A percentile compares a stretch with the other conserved stretches of the same genome.
Evolutionary conservation across 2,113 vertebrate genomes (phyloP).

Genomic region (Megatriorchis doriae): DNA sequence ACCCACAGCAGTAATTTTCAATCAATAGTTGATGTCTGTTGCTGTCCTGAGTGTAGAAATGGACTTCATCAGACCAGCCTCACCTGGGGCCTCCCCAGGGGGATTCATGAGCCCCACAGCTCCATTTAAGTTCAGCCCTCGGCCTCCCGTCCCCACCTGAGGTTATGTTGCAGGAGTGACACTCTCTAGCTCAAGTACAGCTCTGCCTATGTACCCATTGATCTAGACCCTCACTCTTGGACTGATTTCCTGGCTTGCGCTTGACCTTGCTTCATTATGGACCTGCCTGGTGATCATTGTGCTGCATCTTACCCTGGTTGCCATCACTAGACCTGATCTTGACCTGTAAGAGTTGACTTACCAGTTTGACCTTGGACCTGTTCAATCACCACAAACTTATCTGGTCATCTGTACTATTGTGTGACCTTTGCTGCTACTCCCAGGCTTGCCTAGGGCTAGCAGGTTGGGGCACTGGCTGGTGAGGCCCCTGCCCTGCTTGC

Average conservation of each 20-base stretch:
- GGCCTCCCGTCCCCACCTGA: not conserved
- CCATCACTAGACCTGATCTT: not conserved
- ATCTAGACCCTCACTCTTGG: not conserved
- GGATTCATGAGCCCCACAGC: not conserved
- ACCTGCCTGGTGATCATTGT: not conserved
- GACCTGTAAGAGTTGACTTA: not conserved
- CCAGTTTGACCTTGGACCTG: fast-evolving
- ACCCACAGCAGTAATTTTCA: not conserved
- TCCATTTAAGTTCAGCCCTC: not conserved
- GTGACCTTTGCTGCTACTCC: not conserved
- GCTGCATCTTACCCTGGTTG: not conserved
- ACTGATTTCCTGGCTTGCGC: too few species aligned
- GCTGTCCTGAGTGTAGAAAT: not conserved
- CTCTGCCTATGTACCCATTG: not conserved
- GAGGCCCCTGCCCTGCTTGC: not conserved
- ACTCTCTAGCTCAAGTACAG: not conserved
- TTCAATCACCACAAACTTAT: not conserved
- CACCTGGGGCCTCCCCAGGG: not conserved
- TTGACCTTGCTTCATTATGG: not conserved
- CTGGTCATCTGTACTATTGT: not conserved
- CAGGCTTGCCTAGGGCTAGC: not conserved
- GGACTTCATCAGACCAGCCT: not conserved
- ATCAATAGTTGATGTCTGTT: not conserved
- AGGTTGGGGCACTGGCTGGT: not conserved
- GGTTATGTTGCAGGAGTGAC: not conserved